Conservation (phyloP, 2,797 vertebrate species). For the Hydrocynus forskahlii region DNA sequence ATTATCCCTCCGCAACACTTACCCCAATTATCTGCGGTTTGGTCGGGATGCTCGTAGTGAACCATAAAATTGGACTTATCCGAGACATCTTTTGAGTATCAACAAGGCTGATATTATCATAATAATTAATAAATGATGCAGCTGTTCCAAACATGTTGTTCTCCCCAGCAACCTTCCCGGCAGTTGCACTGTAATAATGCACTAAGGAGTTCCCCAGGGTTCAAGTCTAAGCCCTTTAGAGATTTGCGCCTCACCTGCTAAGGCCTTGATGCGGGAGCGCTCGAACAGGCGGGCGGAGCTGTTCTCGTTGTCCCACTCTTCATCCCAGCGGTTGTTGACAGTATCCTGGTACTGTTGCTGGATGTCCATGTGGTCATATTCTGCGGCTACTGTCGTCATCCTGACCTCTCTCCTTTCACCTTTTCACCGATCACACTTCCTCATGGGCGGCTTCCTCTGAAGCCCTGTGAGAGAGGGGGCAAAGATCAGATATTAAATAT, state of each 20-base stretch:
- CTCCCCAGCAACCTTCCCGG: neutral
- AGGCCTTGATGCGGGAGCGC: conserved; percentile 93
- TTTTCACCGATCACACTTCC: conserved; percentile 73
- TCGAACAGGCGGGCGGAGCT: conserved; percentile 94
- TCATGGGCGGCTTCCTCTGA: conserved; percentile 83
- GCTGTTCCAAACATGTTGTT: neutral
- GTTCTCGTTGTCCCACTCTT: conserved; percentile 97
- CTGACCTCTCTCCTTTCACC: conserved; percentile 73
- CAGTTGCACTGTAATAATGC: neutral
- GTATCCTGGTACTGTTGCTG: conserved; percentile 91
- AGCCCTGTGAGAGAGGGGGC: conserved; percentile 66
- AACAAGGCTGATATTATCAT: neutral
- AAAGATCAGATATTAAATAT: neutral
- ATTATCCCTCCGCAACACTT: too few relatives aligned
- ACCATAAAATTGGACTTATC: neutral
- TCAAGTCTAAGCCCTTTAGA: neutral
- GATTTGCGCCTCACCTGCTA: conserved; percentile 82
- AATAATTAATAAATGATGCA: neutral
- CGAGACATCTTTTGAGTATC: neutral
- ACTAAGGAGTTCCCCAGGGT: neutral
- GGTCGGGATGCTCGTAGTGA: too few relatives aligned
- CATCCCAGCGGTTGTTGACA: conserved; percentile 97
- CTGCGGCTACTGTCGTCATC: conserved; percentile 92
- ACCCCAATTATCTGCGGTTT: too few relatives aligned
- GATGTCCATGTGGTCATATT: conserved; percentile 94